Percentiles rank a stretch among this genome's conserved stretches.
phyloP scores from a whole-genome alignment of 1,140 invertebrate species.

The Drosophila jambulina region DNA sequence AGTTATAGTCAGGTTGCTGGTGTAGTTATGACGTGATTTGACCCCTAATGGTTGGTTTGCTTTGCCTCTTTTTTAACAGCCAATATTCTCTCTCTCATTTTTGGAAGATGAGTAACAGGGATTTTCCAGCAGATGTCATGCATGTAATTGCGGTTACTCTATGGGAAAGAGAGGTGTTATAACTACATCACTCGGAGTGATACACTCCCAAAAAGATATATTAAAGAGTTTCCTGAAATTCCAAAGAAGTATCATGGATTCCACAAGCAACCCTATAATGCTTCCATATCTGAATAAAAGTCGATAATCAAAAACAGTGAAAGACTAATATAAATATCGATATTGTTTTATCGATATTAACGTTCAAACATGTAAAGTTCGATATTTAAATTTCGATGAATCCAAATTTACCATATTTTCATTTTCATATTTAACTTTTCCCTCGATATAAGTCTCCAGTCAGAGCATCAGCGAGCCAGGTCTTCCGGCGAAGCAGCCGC shows the following conservation, averaged over 20 bases:
- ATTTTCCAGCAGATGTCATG: slow-evolving; percentile 63
- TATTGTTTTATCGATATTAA: too few relatives aligned
- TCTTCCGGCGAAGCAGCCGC: not conserved
- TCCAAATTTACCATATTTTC: not conserved
- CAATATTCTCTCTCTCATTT: slow-evolving; percentile 3
- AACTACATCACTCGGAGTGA: not conserved
- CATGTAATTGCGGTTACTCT: slow-evolving; percentile 59
- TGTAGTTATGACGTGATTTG: not conserved
- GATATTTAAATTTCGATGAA: not conserved
- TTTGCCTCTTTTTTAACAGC: not conserved
- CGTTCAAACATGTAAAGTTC: not conserved
- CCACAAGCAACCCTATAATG: not conserved
- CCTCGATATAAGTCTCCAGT: not conserved
- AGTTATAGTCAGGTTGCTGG: not conserved
- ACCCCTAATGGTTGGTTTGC: not conserved
- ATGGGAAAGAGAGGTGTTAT: not conserved
- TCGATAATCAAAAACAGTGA: not conserved
- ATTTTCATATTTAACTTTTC: not conserved
- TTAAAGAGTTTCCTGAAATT: not conserved
- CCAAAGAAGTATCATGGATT: not conserved
- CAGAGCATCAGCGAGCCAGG: slow-evolving; percentile 8
- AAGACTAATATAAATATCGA: too few relatives aligned
- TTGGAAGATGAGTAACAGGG: slow-evolving; percentile 68
- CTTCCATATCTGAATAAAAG: not conserved
- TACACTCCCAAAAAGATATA: not conserved